Conservation (phyloP, 2,888 invertebrate species). For the Mesochorus sp. region DNA sequence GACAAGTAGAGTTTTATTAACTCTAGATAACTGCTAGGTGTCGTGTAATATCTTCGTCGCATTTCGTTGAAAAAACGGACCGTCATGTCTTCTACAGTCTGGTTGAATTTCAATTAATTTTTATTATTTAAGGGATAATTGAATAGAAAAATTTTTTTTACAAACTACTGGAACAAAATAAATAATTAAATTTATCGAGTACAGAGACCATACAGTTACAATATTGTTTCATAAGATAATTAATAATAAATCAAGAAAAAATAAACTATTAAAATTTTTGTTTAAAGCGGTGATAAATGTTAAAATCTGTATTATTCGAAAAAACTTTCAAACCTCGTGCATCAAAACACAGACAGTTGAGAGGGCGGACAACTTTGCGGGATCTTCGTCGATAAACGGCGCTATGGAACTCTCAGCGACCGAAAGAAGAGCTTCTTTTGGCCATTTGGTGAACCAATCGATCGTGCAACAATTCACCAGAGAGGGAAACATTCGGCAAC, state of each 20-base stretch:
- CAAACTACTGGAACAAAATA: no score
- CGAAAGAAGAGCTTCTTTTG: constrained; percentile 92
- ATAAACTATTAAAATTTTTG: background rate
- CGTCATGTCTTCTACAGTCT: constrained; percentile 92
- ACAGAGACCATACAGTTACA: no score
- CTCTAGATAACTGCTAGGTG: constrained; percentile 95
- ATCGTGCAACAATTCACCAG: constrained; percentile 95
- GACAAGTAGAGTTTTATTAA: constrained; percentile 90
- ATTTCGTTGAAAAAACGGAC: constrained; percentile 90
- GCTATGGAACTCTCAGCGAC: constrained; percentile 90
- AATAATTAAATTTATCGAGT: no score
- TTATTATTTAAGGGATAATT: no score
- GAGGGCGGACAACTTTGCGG: constrained; percentile 83
- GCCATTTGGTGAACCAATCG: constrained; percentile 97
- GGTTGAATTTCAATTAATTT: no score
- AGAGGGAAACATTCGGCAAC: constrained; percentile 97
- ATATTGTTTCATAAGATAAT: no score
- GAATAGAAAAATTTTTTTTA: no score
- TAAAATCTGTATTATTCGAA: background rate
- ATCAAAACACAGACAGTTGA: constrained; percentile 88
- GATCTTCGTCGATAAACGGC: constrained; percentile 83
- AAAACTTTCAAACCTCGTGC: constrained; percentile 84
- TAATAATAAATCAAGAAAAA: constrained; percentile 15
- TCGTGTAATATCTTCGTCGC: constrained; percentile 94
- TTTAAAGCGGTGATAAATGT: background rate